Conservation (phyloP, 2,888 invertebrate species). For the Mythimna loreyi region DNA sequence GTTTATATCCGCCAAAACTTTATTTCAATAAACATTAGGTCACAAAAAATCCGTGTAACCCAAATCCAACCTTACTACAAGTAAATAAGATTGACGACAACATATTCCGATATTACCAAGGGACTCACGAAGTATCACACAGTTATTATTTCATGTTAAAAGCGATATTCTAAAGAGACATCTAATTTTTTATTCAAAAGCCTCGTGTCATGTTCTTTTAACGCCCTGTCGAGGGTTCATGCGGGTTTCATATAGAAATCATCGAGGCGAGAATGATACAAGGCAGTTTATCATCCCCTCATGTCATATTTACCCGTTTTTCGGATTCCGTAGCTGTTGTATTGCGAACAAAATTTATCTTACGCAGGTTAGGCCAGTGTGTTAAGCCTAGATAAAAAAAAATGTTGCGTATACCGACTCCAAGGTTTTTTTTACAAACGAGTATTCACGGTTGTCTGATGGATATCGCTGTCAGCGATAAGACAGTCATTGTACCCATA, state of each 20-base stretch:
- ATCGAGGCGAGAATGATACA: constrained; percentile 75
- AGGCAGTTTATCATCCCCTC: constrained; percentile 77
- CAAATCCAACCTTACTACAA: neutral
- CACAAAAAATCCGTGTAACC: too few species aligned
- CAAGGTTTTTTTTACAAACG: too few species aligned
- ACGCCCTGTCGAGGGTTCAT: constrained; percentile 62
- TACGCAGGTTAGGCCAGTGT: neutral
- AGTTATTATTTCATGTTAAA: constrained; percentile 33
- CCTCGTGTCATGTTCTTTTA: constrained; percentile 54
- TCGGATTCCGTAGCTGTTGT: constrained; percentile 30
- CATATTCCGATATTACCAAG: neutral
- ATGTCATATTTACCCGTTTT: constrained; percentile 76
- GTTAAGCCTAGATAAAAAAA: too few species aligned
- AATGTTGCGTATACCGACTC: too few species aligned
- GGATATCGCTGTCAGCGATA: too few species aligned
- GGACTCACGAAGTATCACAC: neutral
- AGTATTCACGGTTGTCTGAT: too few species aligned
- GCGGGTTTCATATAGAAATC: constrained; percentile 66
- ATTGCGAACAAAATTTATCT: neutral
- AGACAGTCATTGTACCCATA: too few species aligned
- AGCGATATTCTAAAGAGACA: constrained; percentile 47
- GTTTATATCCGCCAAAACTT: too few species aligned
- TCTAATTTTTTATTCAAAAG: constrained; percentile 61
- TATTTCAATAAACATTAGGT: neutral
- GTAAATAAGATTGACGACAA: neutral